Evolutionary conservation across 2,113 vertebrate genomes (phyloP).

Genomic region (Onychostoma macrolepis): DNA sequence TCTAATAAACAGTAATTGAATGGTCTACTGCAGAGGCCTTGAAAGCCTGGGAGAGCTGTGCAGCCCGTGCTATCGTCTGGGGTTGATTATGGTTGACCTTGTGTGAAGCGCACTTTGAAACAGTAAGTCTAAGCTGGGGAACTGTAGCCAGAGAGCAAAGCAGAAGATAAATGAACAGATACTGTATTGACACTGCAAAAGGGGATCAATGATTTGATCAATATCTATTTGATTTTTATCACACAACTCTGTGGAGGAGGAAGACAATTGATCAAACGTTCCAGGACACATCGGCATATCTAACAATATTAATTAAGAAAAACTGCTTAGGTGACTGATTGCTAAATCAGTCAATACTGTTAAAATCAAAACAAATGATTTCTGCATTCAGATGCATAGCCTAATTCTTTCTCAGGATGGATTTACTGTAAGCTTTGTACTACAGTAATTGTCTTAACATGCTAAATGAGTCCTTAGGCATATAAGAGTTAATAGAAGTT

Average conservation of each 20-base stretch:
- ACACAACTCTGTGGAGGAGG: conserved; percentile 76
- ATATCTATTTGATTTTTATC: conserved; percentile 80
- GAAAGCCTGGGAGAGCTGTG: conserved; percentile 60
- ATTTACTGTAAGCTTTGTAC: conserved; percentile 12
- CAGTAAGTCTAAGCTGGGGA: conserved; percentile 67
- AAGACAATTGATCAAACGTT: conserved; percentile 78
- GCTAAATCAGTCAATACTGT: conserved; percentile 71
- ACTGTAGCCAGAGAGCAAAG: conserved; percentile 69
- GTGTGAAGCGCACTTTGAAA: conserved; percentile 71
- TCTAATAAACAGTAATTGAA: conserved; percentile 82
- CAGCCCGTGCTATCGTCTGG: conserved; percentile 71
- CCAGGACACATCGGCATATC: conserved; percentile 74
- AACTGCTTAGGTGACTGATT: conserved; percentile 74
- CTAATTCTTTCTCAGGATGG: background rate
- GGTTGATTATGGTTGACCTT: conserved; percentile 78
- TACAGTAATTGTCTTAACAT: conserved; percentile 22
- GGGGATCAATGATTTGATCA: conserved; percentile 76
- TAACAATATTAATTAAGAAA: conserved; percentile 84
- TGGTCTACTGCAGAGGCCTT: conserved; percentile 72
- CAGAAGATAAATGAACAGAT: conserved; percentile 73
- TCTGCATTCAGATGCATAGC: conserved; percentile 60
- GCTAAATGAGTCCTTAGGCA: background rate
- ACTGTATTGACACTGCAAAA: conserved; percentile 65
- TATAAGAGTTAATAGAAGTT: background rate
- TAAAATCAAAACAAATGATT: conserved; percentile 76